These are phyloP conservation scores for Eulacestoma nigropectus DNA, from an alignment of 2,113 vertebrate genomes.

Conservation along the genomic window DNA sequence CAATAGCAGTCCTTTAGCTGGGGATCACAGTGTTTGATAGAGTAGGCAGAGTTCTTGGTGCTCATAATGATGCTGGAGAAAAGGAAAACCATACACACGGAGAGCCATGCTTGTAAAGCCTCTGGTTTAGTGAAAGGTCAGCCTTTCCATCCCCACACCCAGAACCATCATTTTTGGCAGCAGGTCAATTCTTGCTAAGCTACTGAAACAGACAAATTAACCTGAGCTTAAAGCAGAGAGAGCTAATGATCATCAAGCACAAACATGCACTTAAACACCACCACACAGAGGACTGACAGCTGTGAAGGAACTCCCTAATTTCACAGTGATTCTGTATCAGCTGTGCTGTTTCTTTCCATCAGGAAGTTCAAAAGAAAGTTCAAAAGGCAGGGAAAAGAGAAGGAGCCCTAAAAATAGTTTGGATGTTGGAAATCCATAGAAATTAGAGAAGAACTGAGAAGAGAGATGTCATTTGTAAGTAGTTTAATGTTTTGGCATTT, in stretches of 20 bases:
- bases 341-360: neutral
- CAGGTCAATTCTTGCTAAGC: neutral
- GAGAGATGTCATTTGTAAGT: neutral
- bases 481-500: slow-evolving; percentile 18
- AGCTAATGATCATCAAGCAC: neutral
- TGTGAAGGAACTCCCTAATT: neutral
- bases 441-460: neutral
- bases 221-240: neutral
- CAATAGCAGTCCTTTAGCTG: neutral
- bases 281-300: neutral
- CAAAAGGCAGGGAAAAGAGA: neutral
- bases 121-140: neutral
- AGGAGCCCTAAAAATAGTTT: neutral
- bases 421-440: neutral
- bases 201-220: neutral
- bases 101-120: neutral
- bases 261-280: neutral
- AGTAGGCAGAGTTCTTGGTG: neutral
- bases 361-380: neutral
- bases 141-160: neutral
- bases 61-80: neutral
- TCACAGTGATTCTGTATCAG: neutral
- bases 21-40: neutral
- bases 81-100: neutral
- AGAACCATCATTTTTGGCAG: neutral